phyloP scores from a whole-genome alignment of 2,888 invertebrate species.

The Rosalia funebris region DNA sequence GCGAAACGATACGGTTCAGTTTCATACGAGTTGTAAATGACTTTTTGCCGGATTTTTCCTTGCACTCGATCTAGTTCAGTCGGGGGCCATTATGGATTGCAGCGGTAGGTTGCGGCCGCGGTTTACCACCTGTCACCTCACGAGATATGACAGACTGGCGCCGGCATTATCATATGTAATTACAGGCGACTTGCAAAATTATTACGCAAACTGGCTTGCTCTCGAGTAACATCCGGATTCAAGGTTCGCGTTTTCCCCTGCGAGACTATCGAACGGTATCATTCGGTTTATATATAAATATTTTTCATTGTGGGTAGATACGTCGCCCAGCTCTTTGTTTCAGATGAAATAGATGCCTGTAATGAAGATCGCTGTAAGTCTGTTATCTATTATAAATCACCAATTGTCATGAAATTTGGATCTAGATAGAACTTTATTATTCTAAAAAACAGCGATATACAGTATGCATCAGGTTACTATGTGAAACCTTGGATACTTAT shows the following conservation, averaged over 20 bases:
- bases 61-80: neutral
- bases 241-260: slow-evolving; percentile 24
- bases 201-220: slow-evolving; percentile 41
- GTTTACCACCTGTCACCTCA: slow-evolving; percentile 42
- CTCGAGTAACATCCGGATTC: slow-evolving; percentile 39
- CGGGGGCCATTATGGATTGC: slow-evolving; percentile 14
- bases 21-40: too few species aligned
- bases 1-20: too few species aligned
- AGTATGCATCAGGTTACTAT: too few species aligned
- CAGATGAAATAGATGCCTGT: too few species aligned
- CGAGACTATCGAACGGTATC: slow-evolving; percentile 6
- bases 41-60: neutral
- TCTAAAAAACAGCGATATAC: too few species aligned
- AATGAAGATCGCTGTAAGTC: too few species aligned
- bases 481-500: too few species aligned
- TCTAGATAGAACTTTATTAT: too few species aligned
- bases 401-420: too few species aligned
- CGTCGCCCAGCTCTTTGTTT: too few species aligned
- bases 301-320: too few species aligned
- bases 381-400: too few species aligned
- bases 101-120: slow-evolving; percentile 31
- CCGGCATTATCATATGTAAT: slow-evolving; percentile 48
- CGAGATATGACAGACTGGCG: slow-evolving; percentile 43
- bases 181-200: slow-evolving; percentile 41
- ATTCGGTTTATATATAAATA: neutral